These are phyloP conservation scores for Zaprionus tsacasi DNA, from an alignment of 1,140 invertebrate species.

Conservation along the genomic window DNA sequence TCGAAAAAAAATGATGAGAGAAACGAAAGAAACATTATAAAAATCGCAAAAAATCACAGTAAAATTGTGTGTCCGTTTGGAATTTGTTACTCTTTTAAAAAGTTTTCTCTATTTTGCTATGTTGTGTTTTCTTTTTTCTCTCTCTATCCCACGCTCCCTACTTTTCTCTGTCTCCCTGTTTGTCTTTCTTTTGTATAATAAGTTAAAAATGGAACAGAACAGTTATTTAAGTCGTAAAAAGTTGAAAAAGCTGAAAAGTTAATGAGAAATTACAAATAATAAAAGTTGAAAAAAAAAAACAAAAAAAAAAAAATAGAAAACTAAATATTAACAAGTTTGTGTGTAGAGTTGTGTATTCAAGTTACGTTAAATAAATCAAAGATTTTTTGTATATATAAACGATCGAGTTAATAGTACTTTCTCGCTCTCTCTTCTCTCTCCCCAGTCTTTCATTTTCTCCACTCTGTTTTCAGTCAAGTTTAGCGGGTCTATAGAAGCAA, in stretches of 20 bases:
- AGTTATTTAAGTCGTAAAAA: neutral
- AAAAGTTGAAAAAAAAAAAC: neutral
- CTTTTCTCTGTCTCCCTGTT: neutral
- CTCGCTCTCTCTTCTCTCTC: neutral
- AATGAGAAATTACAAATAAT: constrained; percentile 7
- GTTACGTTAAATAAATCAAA: neutral
- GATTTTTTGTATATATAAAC: constrained; percentile 4
- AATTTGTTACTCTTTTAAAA: neutral
- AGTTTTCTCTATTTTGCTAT: neutral
- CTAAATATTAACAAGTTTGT: constrained; percentile 3
- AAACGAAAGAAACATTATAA: neutral
- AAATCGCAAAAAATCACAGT: neutral
- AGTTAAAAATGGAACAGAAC: constrained; percentile 3
- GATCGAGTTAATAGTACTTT: neutral
- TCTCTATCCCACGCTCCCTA: neutral
- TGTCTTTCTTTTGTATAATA: constrained; percentile 1
- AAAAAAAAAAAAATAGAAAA: neutral
- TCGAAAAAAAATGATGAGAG: neutral
- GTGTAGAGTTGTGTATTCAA: constrained; percentile 4
- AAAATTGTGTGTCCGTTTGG: neutral
- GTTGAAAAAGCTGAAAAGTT: neutral
- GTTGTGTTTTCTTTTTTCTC: neutral
- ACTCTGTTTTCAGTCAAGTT: neutral
- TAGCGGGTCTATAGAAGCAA: neutral
- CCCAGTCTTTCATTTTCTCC: neutral